phyloP scores from a whole-genome alignment of 37 sponge, comb jelly and placozoan species.

The Bolinopsis microptera region DNA sequence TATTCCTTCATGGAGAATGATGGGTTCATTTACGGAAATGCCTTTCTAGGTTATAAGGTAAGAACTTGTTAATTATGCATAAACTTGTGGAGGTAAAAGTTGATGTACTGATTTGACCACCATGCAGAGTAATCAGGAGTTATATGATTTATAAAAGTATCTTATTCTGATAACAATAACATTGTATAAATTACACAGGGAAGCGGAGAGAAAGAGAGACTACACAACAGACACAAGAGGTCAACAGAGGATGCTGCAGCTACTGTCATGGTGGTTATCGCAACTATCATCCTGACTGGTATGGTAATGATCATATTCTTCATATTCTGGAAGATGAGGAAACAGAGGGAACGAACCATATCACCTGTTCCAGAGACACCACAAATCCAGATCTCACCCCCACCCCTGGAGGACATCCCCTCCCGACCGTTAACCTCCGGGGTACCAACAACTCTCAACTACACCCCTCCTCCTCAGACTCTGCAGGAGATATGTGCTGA shows the following conservation, averaged over 20 bases:
- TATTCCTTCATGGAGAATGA: too few species aligned
- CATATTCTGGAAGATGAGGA: neutral
- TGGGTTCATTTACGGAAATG: too few species aligned
- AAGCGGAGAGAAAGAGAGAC: neutral
- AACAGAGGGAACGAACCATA: neutral
- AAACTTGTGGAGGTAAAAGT: too few species aligned
- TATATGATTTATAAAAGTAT: too few species aligned
- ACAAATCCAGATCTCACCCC: neutral
- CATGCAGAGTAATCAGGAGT: too few species aligned
- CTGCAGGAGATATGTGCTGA: neutral
- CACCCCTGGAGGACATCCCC: neutral
- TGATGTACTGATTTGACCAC: too few species aligned
- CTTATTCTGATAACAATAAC: too few species aligned
- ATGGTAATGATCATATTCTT: conserved; percentile 8
- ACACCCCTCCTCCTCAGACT: neutral
- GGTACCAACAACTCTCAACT: neutral
- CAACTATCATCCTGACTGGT: neutral
- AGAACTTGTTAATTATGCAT: too few species aligned
- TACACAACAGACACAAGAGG: neutral
- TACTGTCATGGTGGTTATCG: neutral
- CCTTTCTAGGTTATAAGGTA: too few species aligned
- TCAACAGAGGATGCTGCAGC: conserved; percentile 10
- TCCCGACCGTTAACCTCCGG: neutral
- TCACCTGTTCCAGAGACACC: neutral
- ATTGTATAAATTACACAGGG: too few species aligned